Evolutionary conservation across 1,140 invertebrate genomes (phyloP).

Genomic region (Patella vulgata): DNA sequence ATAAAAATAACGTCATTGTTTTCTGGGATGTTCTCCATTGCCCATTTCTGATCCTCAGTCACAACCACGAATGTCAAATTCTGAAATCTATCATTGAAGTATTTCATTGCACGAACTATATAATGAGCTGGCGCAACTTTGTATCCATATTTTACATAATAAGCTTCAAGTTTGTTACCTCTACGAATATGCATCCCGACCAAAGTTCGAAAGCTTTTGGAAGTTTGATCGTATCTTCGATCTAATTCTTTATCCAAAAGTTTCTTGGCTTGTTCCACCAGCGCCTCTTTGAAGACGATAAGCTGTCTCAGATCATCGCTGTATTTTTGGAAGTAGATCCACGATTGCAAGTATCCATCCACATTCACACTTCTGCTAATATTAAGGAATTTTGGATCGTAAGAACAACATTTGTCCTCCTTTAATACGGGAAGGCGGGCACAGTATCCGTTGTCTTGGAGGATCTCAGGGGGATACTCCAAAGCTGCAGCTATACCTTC

Average conservation of each 20-base stretch:
- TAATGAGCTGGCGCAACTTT: slow-evolving; percentile 9
- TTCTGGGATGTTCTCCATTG: neutral
- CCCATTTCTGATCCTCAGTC: slow-evolving; percentile 3
- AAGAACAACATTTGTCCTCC: too few relatives aligned
- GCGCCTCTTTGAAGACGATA: slow-evolving; percentile 2
- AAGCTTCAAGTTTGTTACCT: slow-evolving; percentile 11
- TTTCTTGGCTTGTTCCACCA: slow-evolving; percentile 1
- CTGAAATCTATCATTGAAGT: slow-evolving; percentile 16
- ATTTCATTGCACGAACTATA: slow-evolving; percentile 15
- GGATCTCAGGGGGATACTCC: too few relatives aligned
- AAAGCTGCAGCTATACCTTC: too few relatives aligned
- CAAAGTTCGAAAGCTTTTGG: neutral
- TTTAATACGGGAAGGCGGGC: too few relatives aligned
- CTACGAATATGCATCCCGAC: slow-evolving; percentile 35
- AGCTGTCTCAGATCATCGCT: too few relatives aligned
- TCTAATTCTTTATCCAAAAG: neutral
- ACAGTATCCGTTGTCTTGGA: too few relatives aligned
- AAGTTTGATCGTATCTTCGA: neutral
- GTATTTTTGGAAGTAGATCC: slow-evolving; percentile 8
- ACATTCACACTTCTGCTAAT: too few relatives aligned
- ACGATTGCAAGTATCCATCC: neutral
- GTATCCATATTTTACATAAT: neutral
- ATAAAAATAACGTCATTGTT: slow-evolving; percentile 16
- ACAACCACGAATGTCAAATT: slow-evolving; percentile 16
- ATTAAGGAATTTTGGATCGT: too few relatives aligned